Conservation (phyloP, 2,797 vertebrate genomes). For the Naso thynnoides region DNA sequence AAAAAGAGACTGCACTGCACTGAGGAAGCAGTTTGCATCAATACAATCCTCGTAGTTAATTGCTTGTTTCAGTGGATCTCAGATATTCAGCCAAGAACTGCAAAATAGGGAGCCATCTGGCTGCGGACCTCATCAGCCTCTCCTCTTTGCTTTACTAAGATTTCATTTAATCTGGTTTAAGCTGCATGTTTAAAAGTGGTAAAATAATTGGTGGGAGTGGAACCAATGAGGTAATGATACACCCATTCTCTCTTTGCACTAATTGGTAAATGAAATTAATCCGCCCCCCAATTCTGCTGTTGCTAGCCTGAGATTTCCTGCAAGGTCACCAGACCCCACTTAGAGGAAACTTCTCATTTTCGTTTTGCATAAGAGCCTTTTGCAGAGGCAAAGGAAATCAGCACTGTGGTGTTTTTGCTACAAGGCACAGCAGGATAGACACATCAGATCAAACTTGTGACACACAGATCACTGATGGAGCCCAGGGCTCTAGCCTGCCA, state of each 20-base stretch:
- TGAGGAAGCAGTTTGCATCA: conserved; percentile 50
- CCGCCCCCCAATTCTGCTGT: conserved; percentile 30
- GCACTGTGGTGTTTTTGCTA: background rate
- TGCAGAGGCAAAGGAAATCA: background rate
- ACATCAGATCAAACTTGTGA: conserved; percentile 18
- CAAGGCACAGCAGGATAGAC: conserved; percentile 12
- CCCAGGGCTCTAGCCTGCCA: conserved; percentile 14
- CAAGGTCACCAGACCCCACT: conserved; percentile 40
- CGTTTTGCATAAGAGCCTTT: conserved; percentile 7
- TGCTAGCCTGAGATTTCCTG: conserved; percentile 27
- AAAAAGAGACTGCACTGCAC: conserved; percentile 16
- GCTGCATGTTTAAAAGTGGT: conserved; percentile 56
- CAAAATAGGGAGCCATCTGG: conserved; percentile 57
- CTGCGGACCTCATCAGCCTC: conserved; percentile 58
- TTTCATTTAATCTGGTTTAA: conserved; percentile 67
- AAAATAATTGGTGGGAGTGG: conserved; percentile 61
- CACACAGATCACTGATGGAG: conserved; percentile 15
- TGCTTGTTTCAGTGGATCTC: conserved; percentile 62
- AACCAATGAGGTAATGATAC: conserved; percentile 54
- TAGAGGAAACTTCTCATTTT: background rate
- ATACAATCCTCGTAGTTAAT: conserved; percentile 59
- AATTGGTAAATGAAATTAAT: conserved; percentile 63
- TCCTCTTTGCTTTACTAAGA: conserved; percentile 52
- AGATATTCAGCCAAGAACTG: conserved; percentile 60
- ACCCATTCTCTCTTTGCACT: conserved; percentile 41